Conservation (phyloP, 2,888 invertebrate genomes). For the Linnaemya tessellans region DNA sequence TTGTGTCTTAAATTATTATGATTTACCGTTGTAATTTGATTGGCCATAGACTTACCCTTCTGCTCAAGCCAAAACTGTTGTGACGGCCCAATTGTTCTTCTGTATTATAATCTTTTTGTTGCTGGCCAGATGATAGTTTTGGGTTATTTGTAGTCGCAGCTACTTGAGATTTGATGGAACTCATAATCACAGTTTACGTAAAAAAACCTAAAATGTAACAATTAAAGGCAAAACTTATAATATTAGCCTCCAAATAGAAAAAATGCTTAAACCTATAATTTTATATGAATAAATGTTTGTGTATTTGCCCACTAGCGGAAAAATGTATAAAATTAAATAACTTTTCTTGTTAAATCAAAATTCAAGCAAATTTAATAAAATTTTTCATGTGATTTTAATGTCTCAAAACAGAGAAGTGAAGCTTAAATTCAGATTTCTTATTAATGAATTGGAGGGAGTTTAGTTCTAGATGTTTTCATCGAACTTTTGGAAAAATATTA, state of each 20-base stretch:
- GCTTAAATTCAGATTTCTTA: too few relatives aligned
- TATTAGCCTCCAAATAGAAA: background rate
- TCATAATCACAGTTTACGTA: slow-evolving; percentile 83
- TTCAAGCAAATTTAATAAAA: too few relatives aligned
- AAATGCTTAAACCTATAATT: background rate
- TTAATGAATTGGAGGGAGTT: too few relatives aligned
- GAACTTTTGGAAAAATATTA: too few relatives aligned
- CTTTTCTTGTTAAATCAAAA: too few relatives aligned
- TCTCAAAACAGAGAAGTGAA: too few relatives aligned
- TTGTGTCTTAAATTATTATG: too few relatives aligned
- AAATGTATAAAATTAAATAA: too few relatives aligned
- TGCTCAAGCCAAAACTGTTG: slow-evolving; percentile 82
- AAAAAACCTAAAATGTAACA: slow-evolving; percentile 76
- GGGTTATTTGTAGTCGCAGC: slow-evolving; percentile 83
- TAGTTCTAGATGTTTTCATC: too few relatives aligned
- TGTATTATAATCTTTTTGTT: slow-evolving; percentile 78
- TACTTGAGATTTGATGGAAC: slow-evolving; percentile 83
- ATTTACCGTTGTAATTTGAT: too few relatives aligned
- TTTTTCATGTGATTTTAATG: too few relatives aligned
- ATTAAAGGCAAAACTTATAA: background rate
- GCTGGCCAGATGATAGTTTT: slow-evolving; percentile 77
- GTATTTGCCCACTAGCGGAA: too few relatives aligned
- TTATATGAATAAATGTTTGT: background rate
- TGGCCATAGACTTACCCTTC: slow-evolving; percentile 81
- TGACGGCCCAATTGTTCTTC: slow-evolving; percentile 82